These are phyloP conservation scores for Ailurus styani DNA, from an alignment of 2,113 vertebrate genomes.

Conservation along the genomic window DNA sequence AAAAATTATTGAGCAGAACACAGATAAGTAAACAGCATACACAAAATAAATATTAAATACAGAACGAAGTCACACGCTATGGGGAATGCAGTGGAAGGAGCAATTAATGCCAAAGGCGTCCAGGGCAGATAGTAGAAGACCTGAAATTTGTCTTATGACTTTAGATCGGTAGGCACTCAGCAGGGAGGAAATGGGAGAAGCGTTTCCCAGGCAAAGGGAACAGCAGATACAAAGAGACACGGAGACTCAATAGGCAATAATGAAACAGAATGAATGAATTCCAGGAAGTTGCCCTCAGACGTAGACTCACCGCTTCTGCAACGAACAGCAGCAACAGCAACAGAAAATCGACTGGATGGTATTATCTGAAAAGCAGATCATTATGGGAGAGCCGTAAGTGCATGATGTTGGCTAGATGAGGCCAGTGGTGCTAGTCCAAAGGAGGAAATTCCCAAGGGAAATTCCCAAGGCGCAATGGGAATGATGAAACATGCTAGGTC, in stretches of 20 bases:
- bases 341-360: constrained; percentile 83
- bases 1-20: not conserved
- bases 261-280: not conserved
- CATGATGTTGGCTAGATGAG: not conserved
- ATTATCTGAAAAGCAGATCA: constrained; percentile 80
- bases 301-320: constrained; percentile 80
- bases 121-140: not conserved
- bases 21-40: not conserved
- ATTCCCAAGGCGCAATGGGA: not conserved
- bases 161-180: not conserved
- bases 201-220: not conserved
- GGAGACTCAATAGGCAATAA: not conserved
- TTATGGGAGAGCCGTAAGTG: not conserved
- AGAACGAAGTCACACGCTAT: not conserved
- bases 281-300: not conserved
- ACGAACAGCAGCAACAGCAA: constrained; percentile 79
- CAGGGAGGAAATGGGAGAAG: not conserved
- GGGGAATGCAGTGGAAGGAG: not conserved
- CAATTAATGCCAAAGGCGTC: not conserved
- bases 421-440: not conserved
- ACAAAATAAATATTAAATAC: not conserved
- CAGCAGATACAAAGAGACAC: not conserved
- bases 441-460: not conserved
- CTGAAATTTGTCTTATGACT: not conserved
- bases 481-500: not conserved